phyloP scores from a whole-genome alignment of 2,797 vertebrate genomes.

The Staurois parvus region DNA sequence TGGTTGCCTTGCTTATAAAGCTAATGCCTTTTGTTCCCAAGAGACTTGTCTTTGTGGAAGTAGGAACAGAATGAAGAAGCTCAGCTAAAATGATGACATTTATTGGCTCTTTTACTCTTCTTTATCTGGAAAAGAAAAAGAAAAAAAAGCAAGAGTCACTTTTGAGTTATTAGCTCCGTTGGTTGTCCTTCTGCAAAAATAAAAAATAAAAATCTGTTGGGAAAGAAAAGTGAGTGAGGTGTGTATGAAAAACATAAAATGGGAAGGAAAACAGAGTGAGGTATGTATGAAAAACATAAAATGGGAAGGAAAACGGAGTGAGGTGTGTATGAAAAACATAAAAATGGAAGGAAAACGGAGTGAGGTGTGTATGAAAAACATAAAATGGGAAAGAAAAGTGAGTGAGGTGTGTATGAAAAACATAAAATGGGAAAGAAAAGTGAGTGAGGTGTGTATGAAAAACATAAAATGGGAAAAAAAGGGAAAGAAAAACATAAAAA shows the following conservation, averaged over 20 bases:
- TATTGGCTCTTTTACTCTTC: constrained; percentile 78
- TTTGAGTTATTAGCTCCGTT: constrained; percentile 66
- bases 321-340: too few species aligned
- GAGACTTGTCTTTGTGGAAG: constrained; percentile 74
- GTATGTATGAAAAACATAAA: too few species aligned
- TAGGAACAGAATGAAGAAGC: constrained; percentile 76
- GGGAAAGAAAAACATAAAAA: too few species aligned
- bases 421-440: too few species aligned
- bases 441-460: too few species aligned
- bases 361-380: too few species aligned
- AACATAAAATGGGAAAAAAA: neutral
- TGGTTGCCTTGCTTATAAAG: constrained; percentile 70
- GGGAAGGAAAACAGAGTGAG: too few species aligned
- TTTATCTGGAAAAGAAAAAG: constrained; percentile 77
- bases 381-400: too few species aligned
- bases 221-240: constrained; percentile 23
- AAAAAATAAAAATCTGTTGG: constrained; percentile 57
- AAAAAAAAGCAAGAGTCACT: constrained; percentile 73
- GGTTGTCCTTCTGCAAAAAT: constrained; percentile 61
- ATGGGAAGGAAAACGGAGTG: too few species aligned
- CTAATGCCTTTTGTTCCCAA: constrained; percentile 71
- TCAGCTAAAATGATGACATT: constrained; percentile 78
- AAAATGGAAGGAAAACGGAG: too few species aligned
- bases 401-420: too few species aligned
- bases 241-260: neutral